phyloP scores from a whole-genome alignment of 1,140 invertebrate genomes.

The Venturia canescens region DNA sequence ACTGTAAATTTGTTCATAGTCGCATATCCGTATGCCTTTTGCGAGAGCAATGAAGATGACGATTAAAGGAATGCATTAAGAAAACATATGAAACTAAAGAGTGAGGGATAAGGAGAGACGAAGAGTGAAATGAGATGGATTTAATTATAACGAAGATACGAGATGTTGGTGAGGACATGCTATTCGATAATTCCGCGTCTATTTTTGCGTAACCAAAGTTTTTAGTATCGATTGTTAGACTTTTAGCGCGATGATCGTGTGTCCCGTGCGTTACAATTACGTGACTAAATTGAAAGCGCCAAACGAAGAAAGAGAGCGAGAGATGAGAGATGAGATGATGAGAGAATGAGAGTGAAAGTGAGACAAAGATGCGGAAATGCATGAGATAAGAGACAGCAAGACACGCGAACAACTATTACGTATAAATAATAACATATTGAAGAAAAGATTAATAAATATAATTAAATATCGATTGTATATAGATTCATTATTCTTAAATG shows the following conservation, averaged over 20 bases:
- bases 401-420: constrained; percentile 50
- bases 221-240: constrained; percentile 61
- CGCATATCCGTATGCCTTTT: constrained; percentile 47
- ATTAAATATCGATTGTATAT: constrained; percentile 64
- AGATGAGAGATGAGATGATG: background rate
- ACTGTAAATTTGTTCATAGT: constrained; percentile 74
- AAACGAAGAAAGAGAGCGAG: background rate
- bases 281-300: constrained; percentile 38
- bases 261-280: constrained; percentile 43
- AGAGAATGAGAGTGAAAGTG: background rate
- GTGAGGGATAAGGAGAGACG: constrained; percentile 14
- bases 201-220: constrained; percentile 76
- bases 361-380: constrained; percentile 13
- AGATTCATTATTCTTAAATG: constrained; percentile 63
- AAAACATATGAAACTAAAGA: background rate
- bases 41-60: constrained; percentile 35
- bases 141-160: constrained; percentile 22
- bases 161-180: constrained; percentile 53
- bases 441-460: constrained; percentile 13
- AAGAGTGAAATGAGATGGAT: constrained; percentile 7
- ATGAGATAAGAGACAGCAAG: constrained; percentile 24
- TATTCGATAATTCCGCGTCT: constrained; percentile 62
- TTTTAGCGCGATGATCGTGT: constrained; percentile 49
- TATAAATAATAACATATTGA: constrained; percentile 42
- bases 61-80: constrained; percentile 7